A percentile compares a stretch with the other conserved stretches of the same genome.
Conservation (phyloP, 2,888 invertebrate genomes). For the Thereva unica region DNA sequence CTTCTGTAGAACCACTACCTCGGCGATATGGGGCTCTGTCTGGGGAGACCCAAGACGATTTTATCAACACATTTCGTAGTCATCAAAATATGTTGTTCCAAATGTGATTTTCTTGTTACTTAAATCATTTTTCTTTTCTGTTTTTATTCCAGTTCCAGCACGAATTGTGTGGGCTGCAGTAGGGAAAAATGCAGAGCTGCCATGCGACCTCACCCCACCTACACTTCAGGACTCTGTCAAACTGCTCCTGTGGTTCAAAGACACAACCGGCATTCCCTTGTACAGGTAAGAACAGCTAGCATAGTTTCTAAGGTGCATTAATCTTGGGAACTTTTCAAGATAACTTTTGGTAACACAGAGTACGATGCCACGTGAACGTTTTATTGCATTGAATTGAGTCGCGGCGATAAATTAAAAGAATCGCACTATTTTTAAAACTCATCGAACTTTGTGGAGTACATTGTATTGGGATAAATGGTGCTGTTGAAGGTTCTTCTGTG, state of each 20-base stretch:
- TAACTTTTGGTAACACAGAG: too few relatives aligned
- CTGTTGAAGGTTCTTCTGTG: too few relatives aligned
- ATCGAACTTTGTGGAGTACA: too few relatives aligned
- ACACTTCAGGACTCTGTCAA: conserved; percentile 72
- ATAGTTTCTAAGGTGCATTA: too few relatives aligned
- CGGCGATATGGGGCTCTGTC: neutral
- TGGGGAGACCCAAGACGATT: conserved; percentile 1
- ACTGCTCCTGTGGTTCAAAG: conserved; percentile 90
- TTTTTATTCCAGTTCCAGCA: conserved; percentile 64
- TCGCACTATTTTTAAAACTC: too few relatives aligned
- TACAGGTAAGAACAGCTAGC: conserved; percentile 70
- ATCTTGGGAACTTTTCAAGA: too few relatives aligned
- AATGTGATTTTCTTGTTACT: neutral
- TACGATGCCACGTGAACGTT: too few relatives aligned
- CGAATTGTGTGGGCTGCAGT: conserved; percentile 75
- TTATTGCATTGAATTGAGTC: too few relatives aligned
- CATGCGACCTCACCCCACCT: conserved; percentile 80
- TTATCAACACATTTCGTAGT: conserved; percentile 8
- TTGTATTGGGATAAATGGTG: too few relatives aligned
- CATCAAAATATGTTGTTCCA: conserved; percentile 10
- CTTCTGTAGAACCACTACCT: neutral
- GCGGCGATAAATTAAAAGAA: too few relatives aligned
- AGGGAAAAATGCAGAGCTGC: conserved; percentile 75
- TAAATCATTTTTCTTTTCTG: conserved; percentile 33
- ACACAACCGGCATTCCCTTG: conserved; percentile 79